Base-by-base conservation (phyloP, 2,113 vertebrate species). In the Lathamus discolor region DNA sequence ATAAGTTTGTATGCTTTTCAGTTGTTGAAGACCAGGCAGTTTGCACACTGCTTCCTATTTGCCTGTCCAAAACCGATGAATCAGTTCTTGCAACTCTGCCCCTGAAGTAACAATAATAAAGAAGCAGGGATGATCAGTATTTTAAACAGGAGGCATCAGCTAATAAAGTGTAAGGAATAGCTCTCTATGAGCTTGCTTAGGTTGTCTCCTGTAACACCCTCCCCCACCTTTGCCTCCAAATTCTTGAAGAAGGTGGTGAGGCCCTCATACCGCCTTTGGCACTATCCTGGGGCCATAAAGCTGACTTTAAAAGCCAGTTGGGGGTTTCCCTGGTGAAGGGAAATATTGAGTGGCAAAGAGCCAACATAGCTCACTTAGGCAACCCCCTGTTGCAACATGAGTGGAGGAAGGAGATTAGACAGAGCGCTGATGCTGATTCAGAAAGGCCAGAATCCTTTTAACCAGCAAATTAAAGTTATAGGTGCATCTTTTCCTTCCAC, bases 281-380 rank as follows among this genome's bases (percentile, higher is more conserved):
- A 25, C 89, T 93, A 20, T 52, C 89, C 75, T 54, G 75, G 39
- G 87, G 87, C 94, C 57, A 80, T 73, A 94, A 94, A 91, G 55
- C 69, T 80, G 70, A 10, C 81, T 96, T 80, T 87, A 83, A 91
- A 96, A 95, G 78, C 67, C 90, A 83, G 75, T 77, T 91, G 92
- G 95, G 93, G 94, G 92, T 96, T 97, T 97, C 92, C 94, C 90
- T 88, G 46, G 93, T 94, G 85, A 93, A 94, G 93, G 61, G 90
- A 97, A 97, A 96, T 96, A 96, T 83, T 96, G 95, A 92, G 86
- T 96, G 96, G 95, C 95, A 96, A 83, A 69, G 73, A 96, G 95
- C 95, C 95, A 96, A 84, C 92, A 94, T 27, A 95, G 73, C 93
- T 95, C 86, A 28, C 93, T 96, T 90, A 93, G 80, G 92, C 90